Evolutionary conservation across 2,797 vertebrate genomes (phyloP), one percentile per base, ranked within the genome.

Genomic region (Naso thynnoides): DNA sequence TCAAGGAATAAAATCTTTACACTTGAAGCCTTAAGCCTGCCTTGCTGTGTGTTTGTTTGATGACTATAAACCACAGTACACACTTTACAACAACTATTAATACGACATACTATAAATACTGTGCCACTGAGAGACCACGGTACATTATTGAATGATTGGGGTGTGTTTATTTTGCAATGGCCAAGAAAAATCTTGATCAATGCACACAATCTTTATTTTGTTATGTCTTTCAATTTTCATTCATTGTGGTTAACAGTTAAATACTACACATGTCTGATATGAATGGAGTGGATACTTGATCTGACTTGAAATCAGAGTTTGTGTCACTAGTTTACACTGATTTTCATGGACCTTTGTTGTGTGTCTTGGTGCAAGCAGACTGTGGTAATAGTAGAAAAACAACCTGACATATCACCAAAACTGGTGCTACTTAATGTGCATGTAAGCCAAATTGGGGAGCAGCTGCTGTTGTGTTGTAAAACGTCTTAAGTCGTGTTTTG

Each of bases 1-100:
- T 73, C 4, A 53, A 85, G 62, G 8, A 93, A 91, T 91, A 86
- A 91, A 91, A 79, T 55, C 66, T 84, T 82, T 73, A 76, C 59
- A 87, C 77, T 79, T 76, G 36, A 83, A 84, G 29, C 75, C 54
- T 78, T 83, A 15, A 82, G 70, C 1, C 24, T 59, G 48, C 2
- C 8, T 39, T 56, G 19, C 4, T 52, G 55, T 5, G 7, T 81
- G 19, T 66, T 72, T 44, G 3, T 77, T 16, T 50, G 13, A 18
- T 16, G n/a, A 36, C n/a, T 67, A 5, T 16, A 36, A 24, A 14
- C 26, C 11, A 39, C 5, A 19, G 59, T 52, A 60, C 13, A 13
- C 19, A 2, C 16, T 26, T 31, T 3, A 18, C 26, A 63, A 27
- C 27, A 1, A 31, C 56, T 26, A 23, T 52, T 48, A 23, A 44